Base-by-base conservation (phyloP, 1,140 invertebrate species). In the Lordiphosa clarofinis region DNA sequence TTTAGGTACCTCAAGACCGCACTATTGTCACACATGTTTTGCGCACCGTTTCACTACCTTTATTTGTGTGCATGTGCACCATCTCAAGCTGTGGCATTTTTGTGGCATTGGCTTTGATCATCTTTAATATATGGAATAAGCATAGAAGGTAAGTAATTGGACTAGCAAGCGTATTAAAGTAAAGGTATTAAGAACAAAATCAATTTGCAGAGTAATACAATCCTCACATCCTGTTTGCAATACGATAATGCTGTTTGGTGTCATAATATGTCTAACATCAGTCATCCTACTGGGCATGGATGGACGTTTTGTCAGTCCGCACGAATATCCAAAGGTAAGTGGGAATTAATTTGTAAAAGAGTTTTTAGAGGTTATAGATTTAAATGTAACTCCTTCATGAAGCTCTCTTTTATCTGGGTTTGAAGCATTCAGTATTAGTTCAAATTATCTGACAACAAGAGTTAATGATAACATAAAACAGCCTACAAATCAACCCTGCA, bases 151-250 rank as follows among this genome's bases (percentile, higher is more conserved):
- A 91, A 89, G 75, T 63, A 21, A 4, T 33, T 21, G 0, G 11
- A 9, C 7, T 3, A 12, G 9, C 9, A 24, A 7, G 6, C 3
- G 3, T 6, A 13, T 6, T 4, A 1, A 4, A 35, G 7, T 3
- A 21, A 4, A 3, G 19, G 2, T 19, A 19, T 19, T 19, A 19
- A 19, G 3, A 19, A 19, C 19, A 19, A 19, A 19, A 19, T 3
- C 3, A 4, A 50, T 35, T 48, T 35, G 11, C 90, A 99, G 98
- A 90, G 96, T 98, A 36, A 99, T 99, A 69, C 93, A 96, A 82
- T 95, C 96, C 79, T 99, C 98, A 3, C 97, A 99, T 91, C 98
- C 98, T 4, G 94, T 95, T 13, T 98, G 98, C 89, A 99, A 99
- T 90, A 99, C 96, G 10, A 94, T 99, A 49, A 98, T 99, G 93